Base-by-base conservation (phyloP, 2,113 vertebrate species). In the Nibea coibor region DNA sequence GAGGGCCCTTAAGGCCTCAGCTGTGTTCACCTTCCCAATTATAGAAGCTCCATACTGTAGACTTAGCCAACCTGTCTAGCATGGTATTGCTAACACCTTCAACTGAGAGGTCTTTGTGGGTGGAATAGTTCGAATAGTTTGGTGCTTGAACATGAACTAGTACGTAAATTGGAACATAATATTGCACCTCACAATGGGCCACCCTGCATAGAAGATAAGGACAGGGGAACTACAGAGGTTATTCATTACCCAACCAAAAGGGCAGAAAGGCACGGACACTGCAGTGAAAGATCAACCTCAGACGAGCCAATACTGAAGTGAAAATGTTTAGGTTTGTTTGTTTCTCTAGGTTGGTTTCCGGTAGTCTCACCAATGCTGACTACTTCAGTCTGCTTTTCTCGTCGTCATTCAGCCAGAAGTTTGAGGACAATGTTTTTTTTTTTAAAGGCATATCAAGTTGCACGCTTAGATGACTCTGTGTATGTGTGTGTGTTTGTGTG, bases 191-290 rank as follows among this genome's bases (percentile, higher is more conserved):
- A 72, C n/a, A 77, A 42, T 22, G 19, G 28, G 24, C 31, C 26
- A 35, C 8, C 53, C 17, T 59, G 59, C 58, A n/a, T 76, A 69
- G 19, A 26, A 45, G 56, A 68, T 58, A 77, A 73, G 35, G 35
- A 59, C 19, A 58, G 22, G 26, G 66, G 22, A 69, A 73, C 24
- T 42, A 31, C 50, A 73, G 5, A 69, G 57, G 67, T 87, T 73
- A 45, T 78, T 68, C 28, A 78, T 82, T 71, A 77, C 47, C 35
- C 74, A 68, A 70, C 15, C 35, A 26, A 80, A 76, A 77, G 45
- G 45, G 11, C 17, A 68, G 15, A 56, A 4, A 83, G 54, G 35
- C 59, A 51, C 20, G 57, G 10, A 68, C 50, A 58, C 42, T 50
- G 8, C 39, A 68, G 42, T 28, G 15, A 70, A 48, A 35, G 35